A percentile compares a stretch with the other conserved stretches of the same genome.
phyloP scores from a whole-genome alignment of 1,140 invertebrate species.

The Eufriesea mexicana region DNA sequence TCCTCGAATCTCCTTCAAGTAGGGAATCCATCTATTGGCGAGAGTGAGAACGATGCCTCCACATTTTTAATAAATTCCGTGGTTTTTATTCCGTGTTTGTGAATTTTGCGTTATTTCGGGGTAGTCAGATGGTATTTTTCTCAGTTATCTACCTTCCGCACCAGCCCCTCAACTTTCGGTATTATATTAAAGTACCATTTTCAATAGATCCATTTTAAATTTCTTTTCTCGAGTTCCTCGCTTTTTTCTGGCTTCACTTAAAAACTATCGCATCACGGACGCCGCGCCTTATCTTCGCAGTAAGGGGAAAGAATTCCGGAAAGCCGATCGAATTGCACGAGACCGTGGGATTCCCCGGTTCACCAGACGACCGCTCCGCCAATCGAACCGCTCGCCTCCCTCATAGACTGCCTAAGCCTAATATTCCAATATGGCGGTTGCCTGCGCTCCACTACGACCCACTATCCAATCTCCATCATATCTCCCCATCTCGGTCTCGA shows the following conservation, averaged over 20 bases:
- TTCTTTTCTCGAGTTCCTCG: background rate
- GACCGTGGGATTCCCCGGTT: background rate
- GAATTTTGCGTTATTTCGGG: no score
- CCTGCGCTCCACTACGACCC: background rate
- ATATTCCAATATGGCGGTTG: constrained; percentile 9
- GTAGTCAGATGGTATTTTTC: background rate
- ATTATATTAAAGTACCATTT: background rate
- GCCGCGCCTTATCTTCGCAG: background rate
- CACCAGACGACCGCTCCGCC: background rate
- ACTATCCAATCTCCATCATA: background rate
- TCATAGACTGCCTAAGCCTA: background rate
- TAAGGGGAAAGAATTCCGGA: background rate
- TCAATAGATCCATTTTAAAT: background rate
- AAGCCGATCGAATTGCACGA: background rate
- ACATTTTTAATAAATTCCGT: no score
- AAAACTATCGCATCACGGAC: background rate
- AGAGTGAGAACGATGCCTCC: no score
- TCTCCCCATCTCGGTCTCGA: background rate
- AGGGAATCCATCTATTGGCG: no score
- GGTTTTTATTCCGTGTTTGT: no score
- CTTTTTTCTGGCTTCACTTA: background rate
- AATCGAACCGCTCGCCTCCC: background rate
- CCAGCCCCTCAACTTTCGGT: background rate
- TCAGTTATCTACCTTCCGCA: background rate
- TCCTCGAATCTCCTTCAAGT: no score